Conservation (phyloP, 1,140 invertebrate species). For the Atta cephalotes region DNA sequence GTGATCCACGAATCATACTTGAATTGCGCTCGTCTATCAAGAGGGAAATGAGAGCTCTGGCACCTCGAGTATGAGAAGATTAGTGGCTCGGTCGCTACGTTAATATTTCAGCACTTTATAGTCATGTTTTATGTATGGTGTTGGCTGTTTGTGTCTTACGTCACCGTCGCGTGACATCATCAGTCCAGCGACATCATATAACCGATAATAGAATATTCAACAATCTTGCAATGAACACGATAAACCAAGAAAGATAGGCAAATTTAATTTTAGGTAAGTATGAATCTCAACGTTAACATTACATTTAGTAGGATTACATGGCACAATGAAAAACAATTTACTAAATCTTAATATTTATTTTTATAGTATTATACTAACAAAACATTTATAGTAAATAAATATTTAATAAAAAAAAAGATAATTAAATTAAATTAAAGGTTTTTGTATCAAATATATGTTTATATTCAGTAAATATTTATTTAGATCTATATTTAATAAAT, state of each 20-base stretch:
- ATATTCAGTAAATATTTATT: too few relatives aligned
- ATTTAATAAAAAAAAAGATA: too few relatives aligned
- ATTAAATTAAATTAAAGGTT: too few relatives aligned
- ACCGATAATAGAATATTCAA: slow-evolving; percentile 60
- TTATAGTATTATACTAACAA: too few relatives aligned
- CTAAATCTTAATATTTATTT: too few relatives aligned
- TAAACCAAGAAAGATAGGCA: neutral
- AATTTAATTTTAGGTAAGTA: neutral
- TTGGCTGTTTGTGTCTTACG: slow-evolving; percentile 51
- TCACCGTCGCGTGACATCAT: slow-evolving; percentile 61
- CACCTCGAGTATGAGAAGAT: neutral
- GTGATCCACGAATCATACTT: neutral
- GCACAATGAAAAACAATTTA: too few relatives aligned
- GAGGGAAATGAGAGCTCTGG: slow-evolving; percentile 10
- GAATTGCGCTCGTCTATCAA: neutral
- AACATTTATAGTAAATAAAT: too few relatives aligned
- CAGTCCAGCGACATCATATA: slow-evolving; percentile 26
- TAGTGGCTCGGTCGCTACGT: slow-evolving; percentile 21
- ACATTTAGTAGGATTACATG: too few relatives aligned
- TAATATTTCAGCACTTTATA: slow-evolving; percentile 49
- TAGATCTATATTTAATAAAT: too few relatives aligned
- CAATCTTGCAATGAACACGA: neutral
- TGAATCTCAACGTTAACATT: neutral
- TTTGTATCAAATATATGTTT: too few relatives aligned
- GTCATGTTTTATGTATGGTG: neutral